Evolutionary conservation across 2,888 invertebrate genomes (phyloP), one percentile per base, ranked within the genome.

Genomic region (Cremastinae sp.): DNA sequence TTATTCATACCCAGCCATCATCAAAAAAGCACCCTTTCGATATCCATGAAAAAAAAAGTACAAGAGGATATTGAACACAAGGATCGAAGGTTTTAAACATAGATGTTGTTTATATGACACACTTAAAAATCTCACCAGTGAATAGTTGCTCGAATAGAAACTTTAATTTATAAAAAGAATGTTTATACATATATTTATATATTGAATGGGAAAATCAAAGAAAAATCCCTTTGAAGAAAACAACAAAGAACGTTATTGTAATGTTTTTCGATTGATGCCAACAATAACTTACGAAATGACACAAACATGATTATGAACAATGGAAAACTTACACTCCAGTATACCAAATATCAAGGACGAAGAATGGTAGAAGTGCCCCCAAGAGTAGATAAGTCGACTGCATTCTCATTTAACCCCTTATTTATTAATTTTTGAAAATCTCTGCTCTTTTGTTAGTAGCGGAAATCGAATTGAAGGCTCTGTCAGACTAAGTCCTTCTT

Each of bases 301-400:
- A 70, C 39, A 74, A 76, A 68, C 65, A 43, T 69, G 69, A 61
- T 74, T 70, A 73, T 28, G 35, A 59, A 51, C 18, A 77, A 51
- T 73, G 61, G 53, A 69, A 53, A 77, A 89, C 89, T 89, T 89
- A 89, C 89, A 84, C 82, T 87, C 86, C 85, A 62, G 81, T 84
- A 83, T 85, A 87, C 87, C 87, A 88, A 80, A 87, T 85, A 86
- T 88, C 88, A 85, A 88, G 81, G 79, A 81, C 76, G 85, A 82
- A 70, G 85, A 86, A 82, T 78, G 86, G 86, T 78, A 87, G 76
- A 83, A 85, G 78, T 79, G 84, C 83, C 80, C 83, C 84, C 87
- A 87, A 85, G 73, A 87, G 83, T 82, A 85, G 82, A 78, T 84
- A 84, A 81, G 78, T 81, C 74, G 83, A 83, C 84, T 79, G 82